Conservation (phyloP, 2,888 invertebrate species). For the Petrolisthes cinctipes region DNA sequence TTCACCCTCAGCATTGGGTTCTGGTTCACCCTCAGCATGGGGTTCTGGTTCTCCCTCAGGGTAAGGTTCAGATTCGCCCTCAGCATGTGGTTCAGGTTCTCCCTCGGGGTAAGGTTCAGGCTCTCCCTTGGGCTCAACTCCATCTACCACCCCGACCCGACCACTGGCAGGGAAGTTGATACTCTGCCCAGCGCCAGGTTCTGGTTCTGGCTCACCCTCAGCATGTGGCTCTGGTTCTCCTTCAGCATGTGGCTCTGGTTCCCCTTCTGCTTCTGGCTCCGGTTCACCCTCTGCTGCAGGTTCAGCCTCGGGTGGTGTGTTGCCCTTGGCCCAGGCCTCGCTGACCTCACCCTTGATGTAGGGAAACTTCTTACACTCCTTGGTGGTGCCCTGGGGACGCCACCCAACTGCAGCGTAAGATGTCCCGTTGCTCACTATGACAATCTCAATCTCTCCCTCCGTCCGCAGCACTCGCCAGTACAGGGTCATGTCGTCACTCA, state of each 20-base stretch:
- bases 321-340: conserved; percentile 71
- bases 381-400: conserved; percentile 79
- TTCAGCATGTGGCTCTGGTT: conserved; percentile 70
- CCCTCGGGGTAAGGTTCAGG: conserved; percentile 69
- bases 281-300: conserved; percentile 57
- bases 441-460: conserved; percentile 86
- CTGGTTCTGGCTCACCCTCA: conserved; percentile 66
- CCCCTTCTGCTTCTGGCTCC: conserved; percentile 69
- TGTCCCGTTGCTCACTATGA: conserved; percentile 88
- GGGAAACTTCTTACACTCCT: conserved; percentile 85
- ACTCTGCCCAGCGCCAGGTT: conserved; percentile 67
- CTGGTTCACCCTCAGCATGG: conserved; percentile 67
- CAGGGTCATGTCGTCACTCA: conserved; percentile 82
- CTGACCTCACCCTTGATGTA: conserved; percentile 72
- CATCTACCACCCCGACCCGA: background rate
- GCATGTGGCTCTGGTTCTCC: conserved; percentile 69
- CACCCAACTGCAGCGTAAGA: conserved; percentile 93
- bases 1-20: conserved; percentile 66
- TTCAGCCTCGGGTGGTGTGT: conserved; percentile 63
- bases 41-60: conserved; percentile 70
- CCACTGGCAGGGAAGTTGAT: conserved; percentile 68
- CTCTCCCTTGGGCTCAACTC: conserved; percentile 5
- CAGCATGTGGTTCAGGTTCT: conserved; percentile 70
- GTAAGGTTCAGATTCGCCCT: conserved; percentile 70
- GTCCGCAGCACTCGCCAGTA: conserved; percentile 89